Evolutionary conservation across 37 sponge, comb jelly and placozoan genomes (phyloP).

Genomic region (Dysidea cf. avara): DNA sequence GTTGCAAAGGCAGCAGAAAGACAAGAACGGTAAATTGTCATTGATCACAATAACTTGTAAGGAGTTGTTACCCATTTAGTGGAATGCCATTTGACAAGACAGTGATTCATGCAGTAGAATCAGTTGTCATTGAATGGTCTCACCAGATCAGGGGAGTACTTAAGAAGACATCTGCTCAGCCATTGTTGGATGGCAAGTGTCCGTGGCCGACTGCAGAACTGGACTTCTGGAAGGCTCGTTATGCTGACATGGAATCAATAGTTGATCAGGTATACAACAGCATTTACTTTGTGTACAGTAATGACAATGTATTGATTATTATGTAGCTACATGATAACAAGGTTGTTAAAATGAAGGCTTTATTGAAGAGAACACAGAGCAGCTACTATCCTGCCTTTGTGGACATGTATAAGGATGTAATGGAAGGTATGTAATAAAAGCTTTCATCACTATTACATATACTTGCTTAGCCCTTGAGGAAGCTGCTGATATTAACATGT

Average conservation of each 20-base stretch:
- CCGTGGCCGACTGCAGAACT: slow-evolving; percentile 92
- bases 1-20: slow-evolving; percentile 52
- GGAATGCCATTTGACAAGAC: slow-evolving; percentile 71
- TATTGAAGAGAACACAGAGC: slow-evolving; percentile 83
- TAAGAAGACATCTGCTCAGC: slow-evolving; percentile 83
- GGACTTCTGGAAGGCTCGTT: slow-evolving; percentile 90
- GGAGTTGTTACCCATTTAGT: slow-evolving; percentile 42
- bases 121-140: slow-evolving; percentile 96
- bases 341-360: slow-evolving; percentile 79
- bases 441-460: slow-evolving; percentile 1
- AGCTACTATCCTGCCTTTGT: slow-evolving; percentile 89
- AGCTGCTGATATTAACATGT: slow-evolving; percentile 81
- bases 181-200: slow-evolving; percentile 84
- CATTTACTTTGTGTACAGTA: background rate
- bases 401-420: slow-evolving; percentile 70
- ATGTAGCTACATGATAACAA: slow-evolving; percentile 73
- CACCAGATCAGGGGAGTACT: slow-evolving; percentile 92
- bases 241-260: slow-evolving; percentile 85
- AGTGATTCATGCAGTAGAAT: slow-evolving; percentile 85
- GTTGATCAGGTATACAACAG: slow-evolving; percentile 85
- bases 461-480: slow-evolving; percentile 63
- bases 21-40: slow-evolving; percentile 8
- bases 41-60: no score
- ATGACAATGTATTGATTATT: background rate
- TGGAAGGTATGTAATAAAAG: slow-evolving; percentile 39